Percentiles rank a stretch among this genome's conserved stretches.
Conservation (phyloP, 2,113 vertebrate species). For the Melanerpes aurifrons region DNA sequence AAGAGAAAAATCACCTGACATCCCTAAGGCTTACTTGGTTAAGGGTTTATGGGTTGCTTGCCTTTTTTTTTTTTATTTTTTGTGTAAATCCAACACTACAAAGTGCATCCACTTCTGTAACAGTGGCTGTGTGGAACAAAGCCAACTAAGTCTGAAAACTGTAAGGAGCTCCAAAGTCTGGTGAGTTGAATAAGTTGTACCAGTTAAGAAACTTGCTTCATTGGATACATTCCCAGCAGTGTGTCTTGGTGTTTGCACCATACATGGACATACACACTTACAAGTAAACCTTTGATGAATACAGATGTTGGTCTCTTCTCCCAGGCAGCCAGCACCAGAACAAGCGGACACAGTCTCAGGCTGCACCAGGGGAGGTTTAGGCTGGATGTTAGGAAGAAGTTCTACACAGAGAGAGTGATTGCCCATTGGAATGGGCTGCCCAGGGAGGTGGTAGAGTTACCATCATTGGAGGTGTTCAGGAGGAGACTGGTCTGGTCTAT, state of each 20-base stretch:
- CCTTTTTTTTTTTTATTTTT: background rate
- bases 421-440: no score
- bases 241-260: background rate
- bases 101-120: background rate
- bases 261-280: background rate
- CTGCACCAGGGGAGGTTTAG: no score
- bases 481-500: no score
- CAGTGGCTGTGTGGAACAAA: background rate
- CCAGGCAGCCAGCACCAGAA: no score
- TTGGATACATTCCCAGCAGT: background rate
- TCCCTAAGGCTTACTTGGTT: background rate
- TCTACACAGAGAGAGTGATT: no score
- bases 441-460: no score
- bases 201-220: background rate
- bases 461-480: no score
- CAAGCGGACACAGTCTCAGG: no score
- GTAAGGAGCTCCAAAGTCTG: background rate
- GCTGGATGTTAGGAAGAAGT: no score
- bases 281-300: background rate
- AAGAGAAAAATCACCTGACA: background rate
- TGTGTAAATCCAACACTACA: background rate
- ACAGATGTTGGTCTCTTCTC: no score
- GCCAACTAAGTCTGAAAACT: background rate
- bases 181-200: background rate
- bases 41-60: background rate